Evolutionary conservation across 2,113 vertebrate species (phyloP), one percentile per base, ranked within the genome.

Genomic region (Bos taurus): DNA sequence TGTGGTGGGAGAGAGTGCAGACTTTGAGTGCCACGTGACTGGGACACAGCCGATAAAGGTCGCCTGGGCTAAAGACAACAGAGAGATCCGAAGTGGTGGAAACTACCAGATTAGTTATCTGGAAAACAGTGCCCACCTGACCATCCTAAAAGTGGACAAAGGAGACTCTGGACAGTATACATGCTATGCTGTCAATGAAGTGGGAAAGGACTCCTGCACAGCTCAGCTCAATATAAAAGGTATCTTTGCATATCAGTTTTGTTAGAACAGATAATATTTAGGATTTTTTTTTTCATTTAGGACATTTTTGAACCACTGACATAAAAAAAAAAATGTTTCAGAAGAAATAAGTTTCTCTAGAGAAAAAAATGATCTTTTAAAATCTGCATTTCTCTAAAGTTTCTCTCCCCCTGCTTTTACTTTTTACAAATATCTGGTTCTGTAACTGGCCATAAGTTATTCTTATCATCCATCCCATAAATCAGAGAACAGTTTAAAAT

Each of bases 1-100:
- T 59, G 99, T 99, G 48, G 99, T 99, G 67, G 99, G 99, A 84
- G 99, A 99, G 97, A 99, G 99, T 95, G 99, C 99, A 12, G 99
- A 99, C 97, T 99, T 99, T 97, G 99, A 99, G 96, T 99, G 99
- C 97, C 99, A 99, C 0, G 95, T 99, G 98, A 99, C 98, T 6
- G 99, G 99, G 97, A 99, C 99, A n/a, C 98, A 99, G 83, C 99
- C 99, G 16, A 99, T 99, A 83, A 99, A 99, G 97, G 99, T 99
- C 83, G 99, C 98, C 95, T 99, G 99, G 99, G 99, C 99, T 96
- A 99, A 99, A 99, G 99, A 99, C 98, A 99, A 99, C 94, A 99
- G 99, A 98, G 99, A 99, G 96, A 99, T 99, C 93, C 99, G 99
- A 95, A 99, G 99, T 95, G 99, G 99, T 5, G 99, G 99, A 57